Base-by-base conservation (phyloP, 2,113 vertebrate genomes). In the Scopus umbretta region DNA sequence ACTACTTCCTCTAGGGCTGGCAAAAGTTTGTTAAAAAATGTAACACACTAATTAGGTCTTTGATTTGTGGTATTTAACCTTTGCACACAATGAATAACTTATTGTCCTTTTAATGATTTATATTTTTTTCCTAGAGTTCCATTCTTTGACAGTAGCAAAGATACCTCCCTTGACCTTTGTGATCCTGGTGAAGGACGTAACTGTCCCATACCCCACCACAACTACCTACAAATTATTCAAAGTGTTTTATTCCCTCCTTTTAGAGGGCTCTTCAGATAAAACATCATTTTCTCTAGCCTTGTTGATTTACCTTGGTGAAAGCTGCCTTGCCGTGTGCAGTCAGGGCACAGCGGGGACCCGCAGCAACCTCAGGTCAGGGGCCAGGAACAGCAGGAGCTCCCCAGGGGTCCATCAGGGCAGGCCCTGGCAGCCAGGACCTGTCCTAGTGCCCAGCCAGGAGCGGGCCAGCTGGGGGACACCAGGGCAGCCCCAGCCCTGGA, bases 291-390 rank as follows among this genome's bases (percentile, higher is more conserved):
- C 29, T 65, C 15, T 15, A 49, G 34, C 45, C 26, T 47, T 2
- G 1, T 56, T 58, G 15, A 9, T 63, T 67, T 74, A 45, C 29
- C 29, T 83, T 2, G 1, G 14, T 56, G 78, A 82, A 71, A 71
- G 50, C 18, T 65, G 23, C 32, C 32, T 67, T 53, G 14, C 8
- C 62, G 12, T 27, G 36, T 2, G 3, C 16, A 42, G 38, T 23
- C 50, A 25, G 22, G 11, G 7, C 3, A 3, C 27, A 16, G 23
- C 0, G 1, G 7, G 9, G 38, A 26, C 21, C 18, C 32, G 27
- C 12, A 34, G n/a, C 25, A 53, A 32, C 16, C 17, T 26, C 30
- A n/a, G 18, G 13, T 0, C 0, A 19, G 34, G 63, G 16, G 5
- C 23, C n/a, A 42, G 21, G 20, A 36, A 8, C 10, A 4, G 10